A percentile compares a stretch with the other conserved stretches of the same genome.
Conservation (phyloP, 1,140 invertebrate species). For the Ceratitis capitata region DNA sequence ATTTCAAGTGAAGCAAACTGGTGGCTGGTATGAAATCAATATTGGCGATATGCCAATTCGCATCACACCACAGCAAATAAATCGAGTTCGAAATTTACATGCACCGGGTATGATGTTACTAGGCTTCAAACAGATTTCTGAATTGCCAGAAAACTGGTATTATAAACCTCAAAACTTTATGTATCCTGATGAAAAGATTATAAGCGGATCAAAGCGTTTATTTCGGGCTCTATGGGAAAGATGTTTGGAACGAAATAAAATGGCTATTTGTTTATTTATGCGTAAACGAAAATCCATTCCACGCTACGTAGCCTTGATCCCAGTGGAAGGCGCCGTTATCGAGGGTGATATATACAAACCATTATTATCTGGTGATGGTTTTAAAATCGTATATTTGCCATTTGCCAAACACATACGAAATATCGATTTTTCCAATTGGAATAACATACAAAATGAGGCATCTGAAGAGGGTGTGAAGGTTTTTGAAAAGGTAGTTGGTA, state of each 20-base stretch:
- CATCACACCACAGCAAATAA: conserved; percentile 51
- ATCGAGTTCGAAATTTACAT: conserved; percentile 52
- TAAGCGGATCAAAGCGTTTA: conserved; percentile 58
- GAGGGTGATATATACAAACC: conserved; percentile 42
- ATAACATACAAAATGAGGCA: conserved; percentile 50
- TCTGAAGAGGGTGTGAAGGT: conserved; percentile 50
- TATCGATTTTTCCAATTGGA: conserved; percentile 56
- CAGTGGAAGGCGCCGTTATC: conserved; percentile 46
- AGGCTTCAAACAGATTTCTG: conserved; percentile 59
- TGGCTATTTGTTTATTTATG: conserved; percentile 61
- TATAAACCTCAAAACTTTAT: conserved; percentile 59
- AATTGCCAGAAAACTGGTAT: conserved; percentile 48
- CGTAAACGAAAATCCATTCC: conserved; percentile 56
- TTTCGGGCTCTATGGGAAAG: conserved; percentile 61
- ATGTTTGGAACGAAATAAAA: conserved; percentile 57
- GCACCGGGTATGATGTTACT: conserved; percentile 56
- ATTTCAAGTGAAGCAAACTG: conserved; percentile 51
- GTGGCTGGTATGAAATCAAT: conserved; percentile 53
- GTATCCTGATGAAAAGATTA: conserved; percentile 59
- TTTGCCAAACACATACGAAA: conserved; percentile 55
- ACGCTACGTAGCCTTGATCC: conserved; percentile 57
- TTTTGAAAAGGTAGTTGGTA: conserved; percentile 57
- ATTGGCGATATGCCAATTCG: conserved; percentile 47
- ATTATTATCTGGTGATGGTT: conserved; percentile 57
- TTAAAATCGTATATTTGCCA: conserved; percentile 60